Evolutionary conservation across 2,113 vertebrate genomes (phyloP).

Genomic region (Elephantulus edwardii): DNA sequence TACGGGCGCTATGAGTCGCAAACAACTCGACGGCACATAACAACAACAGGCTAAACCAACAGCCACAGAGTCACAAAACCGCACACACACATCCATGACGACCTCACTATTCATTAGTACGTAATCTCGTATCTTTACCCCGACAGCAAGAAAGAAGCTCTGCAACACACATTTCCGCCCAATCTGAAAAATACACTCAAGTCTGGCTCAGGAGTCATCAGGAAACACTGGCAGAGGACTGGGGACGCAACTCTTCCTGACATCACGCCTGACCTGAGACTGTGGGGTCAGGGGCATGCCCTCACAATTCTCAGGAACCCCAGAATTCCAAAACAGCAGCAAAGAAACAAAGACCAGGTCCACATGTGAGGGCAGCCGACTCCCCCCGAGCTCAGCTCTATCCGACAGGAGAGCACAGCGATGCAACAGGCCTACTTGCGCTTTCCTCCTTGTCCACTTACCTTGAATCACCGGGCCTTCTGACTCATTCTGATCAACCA

Average conservation of each 20-base stretch:
- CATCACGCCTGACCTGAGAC: too few relatives aligned
- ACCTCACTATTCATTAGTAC: background rate
- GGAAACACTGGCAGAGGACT: too few relatives aligned
- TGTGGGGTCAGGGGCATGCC: background rate
- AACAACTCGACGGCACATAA: too few relatives aligned
- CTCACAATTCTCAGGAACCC: background rate
- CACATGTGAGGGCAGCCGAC: too few relatives aligned
- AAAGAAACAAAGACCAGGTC: background rate
- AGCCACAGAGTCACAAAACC: background rate
- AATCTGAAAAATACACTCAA: background rate
- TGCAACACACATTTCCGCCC: background rate
- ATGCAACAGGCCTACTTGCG: too few relatives aligned
- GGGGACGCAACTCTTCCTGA: too few relatives aligned
- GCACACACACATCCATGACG: background rate
- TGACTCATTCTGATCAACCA: constrained; percentile 80
- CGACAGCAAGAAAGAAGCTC: background rate
- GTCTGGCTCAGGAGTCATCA: too few relatives aligned
- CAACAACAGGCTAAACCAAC: too few relatives aligned
- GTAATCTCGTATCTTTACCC: background rate
- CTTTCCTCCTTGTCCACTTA: too few relatives aligned
- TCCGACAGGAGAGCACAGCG: too few relatives aligned
- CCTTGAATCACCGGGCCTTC: constrained; percentile 80
- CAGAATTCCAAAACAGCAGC: background rate
- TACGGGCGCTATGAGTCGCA: too few relatives aligned
- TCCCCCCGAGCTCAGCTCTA: too few relatives aligned